Base-by-base conservation (phyloP, 2,113 vertebrate genomes). In the Antechinus stuartii region DNA sequence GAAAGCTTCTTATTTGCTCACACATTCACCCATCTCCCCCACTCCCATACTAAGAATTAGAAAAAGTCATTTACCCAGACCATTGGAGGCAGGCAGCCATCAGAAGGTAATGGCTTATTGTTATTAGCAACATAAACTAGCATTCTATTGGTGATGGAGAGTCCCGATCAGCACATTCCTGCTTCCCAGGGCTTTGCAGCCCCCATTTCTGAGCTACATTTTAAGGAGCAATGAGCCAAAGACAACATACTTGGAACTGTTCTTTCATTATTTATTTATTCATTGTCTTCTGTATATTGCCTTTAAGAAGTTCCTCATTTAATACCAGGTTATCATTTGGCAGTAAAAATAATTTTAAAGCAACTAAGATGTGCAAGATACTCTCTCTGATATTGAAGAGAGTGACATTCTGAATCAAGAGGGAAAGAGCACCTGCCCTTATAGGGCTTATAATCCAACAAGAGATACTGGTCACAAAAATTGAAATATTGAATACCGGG, bases 171-270 rank as follows among this genome's bases (percentile, higher is more conserved):
- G 22, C 47, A 96, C 76, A 54, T 76, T 97, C 47, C 26, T 54
- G 91, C 49, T 96, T 93, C 92, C 49, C 19, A 91, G 42, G 95
- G 89, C 90, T 57, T 76, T 22, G 9, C 11, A 50, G 2, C 25
- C 93, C 92, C 57, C n/a, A 93, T 11, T 89, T 90, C 89, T 94
- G 0, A 57, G 35, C 27, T 97, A 98, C 97, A 96, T 97, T 89
- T 95, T 97, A 91, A 90, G 95, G 93, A 47, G 0, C 94, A 96
- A 35, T 54, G 68, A 96, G 91, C 2, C 95, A 53, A 93, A 0
- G n/a, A 94, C 1, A 92, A 14, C 22, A 0, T 91, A 0, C 1
- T 14, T 90, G 91, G 5, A 97, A 9, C 14, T 50, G 53, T 49
- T 96, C 8, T 55, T 26, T 90, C 56, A 93, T 95, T 97, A 2